phyloP scores from a whole-genome alignment of 1,140 invertebrate genomes.

The Scaptomyza hsui region DNA sequence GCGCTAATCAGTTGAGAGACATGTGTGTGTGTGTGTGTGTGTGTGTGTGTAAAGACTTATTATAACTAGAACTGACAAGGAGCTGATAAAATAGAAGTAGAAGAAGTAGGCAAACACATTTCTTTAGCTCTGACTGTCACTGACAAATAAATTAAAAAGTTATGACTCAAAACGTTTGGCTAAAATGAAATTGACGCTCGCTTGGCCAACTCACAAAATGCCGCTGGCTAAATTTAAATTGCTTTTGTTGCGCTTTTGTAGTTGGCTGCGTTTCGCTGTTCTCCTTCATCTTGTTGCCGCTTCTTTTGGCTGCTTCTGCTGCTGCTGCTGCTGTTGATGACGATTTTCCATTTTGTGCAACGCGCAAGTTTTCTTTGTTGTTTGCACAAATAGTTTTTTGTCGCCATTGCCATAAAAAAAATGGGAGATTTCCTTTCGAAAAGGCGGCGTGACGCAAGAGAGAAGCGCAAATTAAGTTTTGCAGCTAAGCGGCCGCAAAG shows the following conservation, averaged over 20 bases:
- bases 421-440: slow-evolving; percentile 72
- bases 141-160: slow-evolving; percentile 82
- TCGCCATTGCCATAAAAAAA: slow-evolving; percentile 71
- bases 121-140: slow-evolving; percentile 47
- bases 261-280: slow-evolving; percentile 56
- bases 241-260: slow-evolving; percentile 80
- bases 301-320: slow-evolving; percentile 10
- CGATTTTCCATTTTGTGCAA: slow-evolving; percentile 71
- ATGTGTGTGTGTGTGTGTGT: slow-evolving; percentile 2
- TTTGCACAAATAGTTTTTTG: slow-evolving; percentile 81
- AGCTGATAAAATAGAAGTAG: not conserved
- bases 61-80: not conserved
- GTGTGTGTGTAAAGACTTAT: not conserved
- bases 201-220: slow-evolving; percentile 60
- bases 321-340: slow-evolving; percentile 53
- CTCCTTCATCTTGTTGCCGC: slow-evolving; percentile 5
- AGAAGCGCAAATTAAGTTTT: slow-evolving; percentile 68
- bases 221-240: slow-evolving; percentile 77
- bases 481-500: slow-evolving; percentile 68
- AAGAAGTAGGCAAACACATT: slow-evolving; percentile 35
- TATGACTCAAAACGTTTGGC: slow-evolving; percentile 74
- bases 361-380: slow-evolving; percentile 77
- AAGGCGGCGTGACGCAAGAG: slow-evolving; percentile 39
- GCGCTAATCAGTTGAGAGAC: slow-evolving; percentile 59
- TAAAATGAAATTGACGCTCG: slow-evolving; percentile 68